These are phyloP conservation scores for Lepus townsendii DNA, from an alignment of 2,797 vertebrate species.

Conservation along the genomic window DNA sequence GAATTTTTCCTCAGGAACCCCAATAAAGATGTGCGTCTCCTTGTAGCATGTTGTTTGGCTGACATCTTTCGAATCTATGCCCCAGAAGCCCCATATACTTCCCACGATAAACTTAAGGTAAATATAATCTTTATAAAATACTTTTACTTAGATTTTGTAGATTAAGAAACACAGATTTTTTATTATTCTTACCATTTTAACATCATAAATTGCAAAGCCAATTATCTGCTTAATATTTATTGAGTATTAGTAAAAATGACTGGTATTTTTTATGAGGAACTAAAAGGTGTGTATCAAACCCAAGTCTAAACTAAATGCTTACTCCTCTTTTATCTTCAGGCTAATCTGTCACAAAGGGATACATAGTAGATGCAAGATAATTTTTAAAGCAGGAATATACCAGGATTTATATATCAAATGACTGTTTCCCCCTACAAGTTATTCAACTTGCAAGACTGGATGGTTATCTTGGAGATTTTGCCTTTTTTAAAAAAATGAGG, in stretches of 20 bases:
- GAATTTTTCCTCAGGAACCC: slow-evolving; percentile 99
- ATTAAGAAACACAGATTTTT: slow-evolving; percentile 40
- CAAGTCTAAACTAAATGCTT: not conserved
- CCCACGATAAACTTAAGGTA: slow-evolving; percentile 99
- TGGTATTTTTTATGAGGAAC: not conserved
- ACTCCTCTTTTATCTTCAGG: slow-evolving; percentile 29
- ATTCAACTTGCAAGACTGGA: slow-evolving; percentile 9
- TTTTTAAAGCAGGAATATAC: slow-evolving; percentile 39
- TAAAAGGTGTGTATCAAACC: not conserved
- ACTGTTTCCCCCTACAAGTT: not conserved
- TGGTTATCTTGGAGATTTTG: slow-evolving; percentile 60
- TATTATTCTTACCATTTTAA: slow-evolving; percentile 40
- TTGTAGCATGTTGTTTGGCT: slow-evolving; percentile 99
- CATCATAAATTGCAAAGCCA: slow-evolving; percentile 36
- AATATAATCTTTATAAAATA: slow-evolving; percentile 48
- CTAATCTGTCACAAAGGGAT: not conserved
- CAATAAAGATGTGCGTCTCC: slow-evolving; percentile 98
- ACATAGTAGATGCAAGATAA: slow-evolving; percentile 10
- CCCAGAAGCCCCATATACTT: slow-evolving; percentile 99
- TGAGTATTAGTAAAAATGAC: not conserved
- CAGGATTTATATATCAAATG: slow-evolving; percentile 19
- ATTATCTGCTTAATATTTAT: slow-evolving; percentile 39
- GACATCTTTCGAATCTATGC: slow-evolving; percentile 99
- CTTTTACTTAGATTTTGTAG: slow-evolving; percentile 58
- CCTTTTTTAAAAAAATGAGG: slow-evolving; percentile 38